Evolutionary conservation across 2,113 vertebrate species (phyloP).

Genomic region (Sciurus niger): DNA sequence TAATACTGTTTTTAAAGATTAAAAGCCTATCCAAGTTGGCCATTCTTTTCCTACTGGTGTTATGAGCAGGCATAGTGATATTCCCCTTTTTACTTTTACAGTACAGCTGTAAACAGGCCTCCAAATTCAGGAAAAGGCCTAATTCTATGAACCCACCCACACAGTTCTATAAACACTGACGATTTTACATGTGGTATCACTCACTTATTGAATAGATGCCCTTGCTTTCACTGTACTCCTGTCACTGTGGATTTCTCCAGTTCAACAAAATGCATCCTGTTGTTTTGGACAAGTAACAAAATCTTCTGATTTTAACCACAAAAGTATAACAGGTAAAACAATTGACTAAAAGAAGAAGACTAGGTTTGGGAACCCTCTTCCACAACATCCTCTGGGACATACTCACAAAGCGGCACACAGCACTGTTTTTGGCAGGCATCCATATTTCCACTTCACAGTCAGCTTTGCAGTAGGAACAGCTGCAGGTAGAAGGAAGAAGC

Average conservation of each 20-base stretch:
- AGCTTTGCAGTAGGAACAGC: not conserved
- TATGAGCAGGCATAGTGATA: conserved; percentile 57
- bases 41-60: conserved; percentile 35
- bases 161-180: conserved; percentile 85
- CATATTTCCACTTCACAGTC: not conserved
- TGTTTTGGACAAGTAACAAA: conserved; percentile 59
- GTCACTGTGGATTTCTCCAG: conserved; percentile 69
- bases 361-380: not conserved
- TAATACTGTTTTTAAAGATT: conserved; percentile 45
- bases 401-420: not conserved
- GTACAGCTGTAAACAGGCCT: conserved; percentile 82
- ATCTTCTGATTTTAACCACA: conserved; percentile 41
- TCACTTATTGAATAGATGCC: conserved; percentile 85
- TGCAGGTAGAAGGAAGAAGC: accelerated
- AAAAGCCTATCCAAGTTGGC: conserved; percentile 29
- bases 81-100: not conserved
- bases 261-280: not conserved
- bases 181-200: conserved; percentile 85
- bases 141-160: conserved; percentile 85
- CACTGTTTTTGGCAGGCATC: conserved; percentile 5
- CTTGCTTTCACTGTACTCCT: conserved; percentile 66
- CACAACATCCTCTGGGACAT: conserved; percentile 1
- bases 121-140: conserved; percentile 75
- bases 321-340: conserved; percentile 65
- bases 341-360: conserved; percentile 29